Evolutionary conservation across 2,888 invertebrate genomes (phyloP).

Genomic region (Elegia similella): DNA sequence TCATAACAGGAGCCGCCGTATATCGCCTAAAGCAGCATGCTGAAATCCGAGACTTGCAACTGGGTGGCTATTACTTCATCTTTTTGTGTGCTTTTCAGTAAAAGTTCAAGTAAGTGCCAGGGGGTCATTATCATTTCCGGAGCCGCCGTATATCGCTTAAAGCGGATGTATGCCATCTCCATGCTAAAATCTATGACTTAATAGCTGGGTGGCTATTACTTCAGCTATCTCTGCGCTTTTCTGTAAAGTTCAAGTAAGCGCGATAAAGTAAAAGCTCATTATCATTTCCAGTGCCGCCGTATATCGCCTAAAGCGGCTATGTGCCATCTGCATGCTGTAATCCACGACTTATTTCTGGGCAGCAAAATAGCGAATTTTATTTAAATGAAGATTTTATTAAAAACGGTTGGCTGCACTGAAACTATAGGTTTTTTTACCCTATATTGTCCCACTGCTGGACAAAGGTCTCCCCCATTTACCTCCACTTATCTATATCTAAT

Average conservation of each 20-base stretch:
- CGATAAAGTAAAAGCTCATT: conserved; percentile 9
- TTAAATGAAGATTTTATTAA: no score
- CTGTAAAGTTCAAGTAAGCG: background rate
- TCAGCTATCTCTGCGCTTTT: no score
- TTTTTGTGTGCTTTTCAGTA: no score
- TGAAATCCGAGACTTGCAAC: background rate
- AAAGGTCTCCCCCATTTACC: no score
- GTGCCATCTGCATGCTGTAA: conserved; percentile 2
- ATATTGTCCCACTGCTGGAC: no score
- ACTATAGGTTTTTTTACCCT: no score
- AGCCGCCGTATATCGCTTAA: conserved; percentile 9
- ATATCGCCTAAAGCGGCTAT: conserved; percentile 7
- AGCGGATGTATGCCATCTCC: conserved; percentile 5
- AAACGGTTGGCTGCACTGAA: no score
- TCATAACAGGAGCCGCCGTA: conserved; percentile 4
- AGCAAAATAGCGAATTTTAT: no score
- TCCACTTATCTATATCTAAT: no score
- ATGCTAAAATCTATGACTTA: background rate
- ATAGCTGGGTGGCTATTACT: background rate
- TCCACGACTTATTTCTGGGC: background rate
- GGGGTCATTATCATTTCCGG: conserved; percentile 10
- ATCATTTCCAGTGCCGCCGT: conserved; percentile 8
- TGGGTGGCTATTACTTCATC: no score
- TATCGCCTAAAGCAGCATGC: conserved; percentile 8
- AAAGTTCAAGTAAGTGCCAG: background rate